A percentile compares a stretch with the other conserved stretches of the same genome.
Evolutionary conservation across 2,797 vertebrate genomes (phyloP).

Genomic region (Periparus ater): DNA sequence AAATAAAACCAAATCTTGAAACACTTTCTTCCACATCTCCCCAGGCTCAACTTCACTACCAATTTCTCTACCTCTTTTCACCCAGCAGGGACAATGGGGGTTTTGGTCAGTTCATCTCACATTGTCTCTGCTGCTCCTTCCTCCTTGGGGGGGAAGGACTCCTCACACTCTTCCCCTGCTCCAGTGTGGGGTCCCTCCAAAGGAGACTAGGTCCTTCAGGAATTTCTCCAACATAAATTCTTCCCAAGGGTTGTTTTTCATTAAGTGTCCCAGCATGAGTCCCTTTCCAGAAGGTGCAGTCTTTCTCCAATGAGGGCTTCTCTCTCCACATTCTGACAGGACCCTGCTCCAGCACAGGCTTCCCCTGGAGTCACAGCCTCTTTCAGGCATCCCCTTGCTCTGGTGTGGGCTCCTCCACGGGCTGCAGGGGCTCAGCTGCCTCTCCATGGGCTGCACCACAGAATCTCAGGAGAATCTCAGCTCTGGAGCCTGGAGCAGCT

Average conservation of each 20-base stretch:
- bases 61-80: not conserved
- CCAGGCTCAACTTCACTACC: not conserved
- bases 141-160: not conserved
- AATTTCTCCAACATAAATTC: not conserved
- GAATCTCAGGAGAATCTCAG: not conserved
- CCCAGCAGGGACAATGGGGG: not conserved
- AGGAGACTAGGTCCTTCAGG: not conserved
- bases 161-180: not conserved
- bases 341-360: not conserved
- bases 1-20: not conserved
- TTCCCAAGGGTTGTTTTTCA: not conserved
- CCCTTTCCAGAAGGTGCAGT: not conserved
- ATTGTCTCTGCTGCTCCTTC: not conserved
- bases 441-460: fast-evolving
- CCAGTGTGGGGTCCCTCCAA: not conserved
- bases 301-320: not conserved
- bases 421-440: not conserved
- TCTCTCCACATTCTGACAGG: not conserved
- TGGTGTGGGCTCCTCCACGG: fast-evolving
- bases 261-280: not conserved
- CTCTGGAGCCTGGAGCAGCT: not conserved
- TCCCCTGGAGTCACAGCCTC: not conserved
- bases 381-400: not conserved
- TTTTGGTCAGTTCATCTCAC: not conserved
- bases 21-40: not conserved